A percentile compares a stretch with the other conserved stretches of the same genome.
Evolutionary conservation across 2,113 vertebrate genomes (phyloP).

Genomic region (Crotalus horridus): DNA sequence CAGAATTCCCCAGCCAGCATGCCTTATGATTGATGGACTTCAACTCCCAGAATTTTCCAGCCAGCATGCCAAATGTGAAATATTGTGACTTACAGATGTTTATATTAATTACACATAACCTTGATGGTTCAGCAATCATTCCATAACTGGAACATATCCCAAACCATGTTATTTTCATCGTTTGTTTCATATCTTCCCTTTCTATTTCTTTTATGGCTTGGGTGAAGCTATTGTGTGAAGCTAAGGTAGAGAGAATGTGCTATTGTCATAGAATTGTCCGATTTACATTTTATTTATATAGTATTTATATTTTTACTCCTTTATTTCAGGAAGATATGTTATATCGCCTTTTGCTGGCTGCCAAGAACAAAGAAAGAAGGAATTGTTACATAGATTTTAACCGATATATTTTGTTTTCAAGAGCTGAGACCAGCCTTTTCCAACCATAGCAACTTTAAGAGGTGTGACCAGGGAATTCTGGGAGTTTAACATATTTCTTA

Average conservation of each 20-base stretch:
- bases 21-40: too few relatives aligned
- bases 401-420: not conserved
- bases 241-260: not conserved
- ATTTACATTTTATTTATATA: not conserved
- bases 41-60: too few relatives aligned
- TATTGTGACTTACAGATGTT: too few relatives aligned
- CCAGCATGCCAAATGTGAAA: too few relatives aligned
- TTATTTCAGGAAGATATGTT: not conserved
- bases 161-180: not conserved
- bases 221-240: not conserved
- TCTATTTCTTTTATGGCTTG: not conserved
- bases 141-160: not conserved
- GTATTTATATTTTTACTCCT: not conserved
- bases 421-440: not conserved
- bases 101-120: not conserved
- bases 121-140: not conserved
- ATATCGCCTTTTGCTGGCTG: not conserved
- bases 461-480: not conserved
- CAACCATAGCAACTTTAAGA: not conserved
- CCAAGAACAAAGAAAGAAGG: not conserved
- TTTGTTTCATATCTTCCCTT: not conserved
- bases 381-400: not conserved
- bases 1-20: too few relatives aligned
- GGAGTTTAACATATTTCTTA: not conserved
- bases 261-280: not conserved